These are phyloP conservation scores for Mormyrus iriodes DNA, from an alignment of 2,113 vertebrate genomes.

Conservation along the genomic window DNA sequence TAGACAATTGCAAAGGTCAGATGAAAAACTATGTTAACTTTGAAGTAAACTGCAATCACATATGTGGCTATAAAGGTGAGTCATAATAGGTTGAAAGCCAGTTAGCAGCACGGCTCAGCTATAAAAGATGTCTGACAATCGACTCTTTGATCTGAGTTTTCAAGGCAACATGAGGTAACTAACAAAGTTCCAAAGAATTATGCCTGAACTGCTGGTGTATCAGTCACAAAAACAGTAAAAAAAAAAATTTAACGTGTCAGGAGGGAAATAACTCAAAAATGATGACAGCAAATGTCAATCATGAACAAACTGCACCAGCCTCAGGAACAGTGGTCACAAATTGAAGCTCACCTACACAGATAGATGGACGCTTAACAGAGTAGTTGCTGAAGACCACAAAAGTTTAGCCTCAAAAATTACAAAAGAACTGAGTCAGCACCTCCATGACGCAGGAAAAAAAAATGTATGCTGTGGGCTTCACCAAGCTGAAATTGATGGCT, in stretches of 20 bases:
- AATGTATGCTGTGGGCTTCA: not conserved
- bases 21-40: not conserved
- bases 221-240: not conserved
- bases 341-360: not conserved
- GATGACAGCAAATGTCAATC: not conserved
- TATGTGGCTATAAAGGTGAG: not conserved
- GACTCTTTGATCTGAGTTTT: not conserved
- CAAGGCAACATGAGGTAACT: not conserved
- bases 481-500: not conserved
- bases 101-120: not conserved
- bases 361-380: not conserved
- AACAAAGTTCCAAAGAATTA: not conserved
- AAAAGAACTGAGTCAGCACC: not conserved
- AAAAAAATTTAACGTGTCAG: not conserved
- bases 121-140: not conserved
- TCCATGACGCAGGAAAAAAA: not conserved
- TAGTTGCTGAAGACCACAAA: not conserved
- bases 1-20: not conserved
- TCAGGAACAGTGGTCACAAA: not conserved
- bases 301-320: not conserved
- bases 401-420: not conserved
- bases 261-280: not conserved
- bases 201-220: not conserved
- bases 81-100: not conserved
- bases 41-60: not conserved